These are phyloP conservation scores for Fulica atra DNA, from an alignment of 2,113 vertebrate genomes.

Conservation along the genomic window DNA sequence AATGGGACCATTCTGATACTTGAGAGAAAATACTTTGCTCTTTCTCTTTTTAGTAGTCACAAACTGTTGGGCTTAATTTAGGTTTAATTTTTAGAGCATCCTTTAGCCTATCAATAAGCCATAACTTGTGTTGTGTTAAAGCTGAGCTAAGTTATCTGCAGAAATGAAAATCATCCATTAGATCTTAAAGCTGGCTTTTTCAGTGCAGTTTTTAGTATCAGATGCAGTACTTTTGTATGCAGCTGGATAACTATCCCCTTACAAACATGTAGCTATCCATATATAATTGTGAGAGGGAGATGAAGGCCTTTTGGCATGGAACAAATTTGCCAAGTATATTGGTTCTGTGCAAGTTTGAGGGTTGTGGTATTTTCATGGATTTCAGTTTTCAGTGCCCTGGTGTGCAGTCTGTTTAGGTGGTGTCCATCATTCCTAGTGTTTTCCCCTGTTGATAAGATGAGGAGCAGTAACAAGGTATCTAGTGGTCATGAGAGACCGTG, in stretches of 20 bases:
- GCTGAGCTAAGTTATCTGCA: not conserved
- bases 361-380: not conserved
- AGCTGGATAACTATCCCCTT: not conserved
- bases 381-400: not conserved
- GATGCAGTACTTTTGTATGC: not conserved
- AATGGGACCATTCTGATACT: not conserved
- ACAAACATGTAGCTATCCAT: not conserved
- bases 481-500: not conserved
- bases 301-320: not conserved
- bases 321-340: not conserved
- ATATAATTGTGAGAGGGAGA: not conserved
- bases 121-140: not conserved
- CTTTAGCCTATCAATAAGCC: not conserved
- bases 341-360: not conserved
- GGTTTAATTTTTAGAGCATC: not conserved
- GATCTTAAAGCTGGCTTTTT: not conserved
- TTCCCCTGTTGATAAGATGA: not conserved
- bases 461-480: not conserved
- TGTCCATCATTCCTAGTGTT: not conserved
- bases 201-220: not conserved
- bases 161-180: not conserved
- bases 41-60: not conserved
- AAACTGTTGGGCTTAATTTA: not conserved
- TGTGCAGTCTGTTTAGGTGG: not conserved
- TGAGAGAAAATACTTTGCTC: not conserved